Percentiles rank a stretch among this genome's conserved stretches.
These are phyloP conservation scores for Peucedramus taeniatus DNA, from an alignment of 2,113 vertebrate genomes.

Conservation along the genomic window DNA sequence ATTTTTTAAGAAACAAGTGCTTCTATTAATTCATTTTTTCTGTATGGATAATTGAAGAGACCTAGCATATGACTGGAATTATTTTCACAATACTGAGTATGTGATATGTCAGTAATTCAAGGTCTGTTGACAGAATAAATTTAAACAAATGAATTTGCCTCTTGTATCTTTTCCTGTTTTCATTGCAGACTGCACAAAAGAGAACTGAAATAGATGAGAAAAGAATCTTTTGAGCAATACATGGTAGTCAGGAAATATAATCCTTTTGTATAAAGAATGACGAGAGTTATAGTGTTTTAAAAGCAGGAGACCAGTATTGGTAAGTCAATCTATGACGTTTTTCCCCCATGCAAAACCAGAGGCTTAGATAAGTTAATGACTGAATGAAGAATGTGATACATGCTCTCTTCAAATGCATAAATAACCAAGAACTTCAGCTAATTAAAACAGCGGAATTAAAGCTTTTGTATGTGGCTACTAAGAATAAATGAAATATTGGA, in stretches of 20 bases:
- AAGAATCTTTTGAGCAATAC: neutral
- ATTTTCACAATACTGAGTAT: neutral
- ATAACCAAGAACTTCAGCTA: neutral
- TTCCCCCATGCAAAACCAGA: neutral
- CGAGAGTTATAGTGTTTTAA: neutral
- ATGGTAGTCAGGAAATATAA: neutral
- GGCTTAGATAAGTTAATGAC: neutral
- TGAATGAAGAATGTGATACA: neutral
- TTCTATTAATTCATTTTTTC: neutral
- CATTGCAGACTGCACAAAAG: neutral
- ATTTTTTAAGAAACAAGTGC: neutral
- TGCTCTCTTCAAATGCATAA: neutral
- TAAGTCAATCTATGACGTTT: neutral
- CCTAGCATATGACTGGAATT: neutral
- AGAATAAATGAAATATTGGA: neutral
- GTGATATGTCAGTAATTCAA: neutral
- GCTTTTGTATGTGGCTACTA: neutral
- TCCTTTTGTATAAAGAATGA: neutral
- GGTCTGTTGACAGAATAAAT: neutral
- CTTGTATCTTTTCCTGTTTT: neutral
- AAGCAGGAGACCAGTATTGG: neutral
- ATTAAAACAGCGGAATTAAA: neutral
- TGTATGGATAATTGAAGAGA: neutral
- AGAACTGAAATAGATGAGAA: conserved; percentile 5
- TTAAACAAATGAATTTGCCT: conserved; percentile 19